These are phyloP conservation scores for Bradypodion pumilum DNA, from an alignment of 2,797 vertebrate genomes.

Conservation along the genomic window DNA sequence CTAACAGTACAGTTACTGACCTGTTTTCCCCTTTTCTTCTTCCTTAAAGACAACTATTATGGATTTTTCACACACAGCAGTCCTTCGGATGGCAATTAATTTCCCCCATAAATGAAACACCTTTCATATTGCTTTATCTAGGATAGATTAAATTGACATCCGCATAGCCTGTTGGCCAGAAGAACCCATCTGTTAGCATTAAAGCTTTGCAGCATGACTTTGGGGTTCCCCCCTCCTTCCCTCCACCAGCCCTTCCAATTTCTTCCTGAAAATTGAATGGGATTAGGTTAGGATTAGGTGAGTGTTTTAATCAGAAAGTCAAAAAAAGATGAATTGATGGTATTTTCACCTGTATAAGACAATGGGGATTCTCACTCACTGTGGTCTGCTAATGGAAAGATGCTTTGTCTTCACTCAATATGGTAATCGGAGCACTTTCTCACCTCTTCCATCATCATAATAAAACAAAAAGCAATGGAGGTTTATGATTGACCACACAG, in stretches of 20 bases:
- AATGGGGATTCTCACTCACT: constrained; percentile 41
- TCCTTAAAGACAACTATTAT: constrained; percentile 42
- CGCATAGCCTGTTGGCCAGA: constrained; percentile 32
- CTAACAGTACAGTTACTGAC: constrained; percentile 2
- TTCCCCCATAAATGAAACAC: constrained; percentile 74
- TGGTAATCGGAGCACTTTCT: constrained; percentile 35
- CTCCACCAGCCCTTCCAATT: constrained; percentile 44
- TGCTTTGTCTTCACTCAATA: constrained; percentile 25
- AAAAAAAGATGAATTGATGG: constrained; percentile 70
- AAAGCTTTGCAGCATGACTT: constrained; percentile 55
- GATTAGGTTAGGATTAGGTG: constrained; percentile 74
- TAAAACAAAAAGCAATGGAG: neutral
- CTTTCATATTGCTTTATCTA: constrained; percentile 73
- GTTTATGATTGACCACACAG: neutral
- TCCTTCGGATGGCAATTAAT: constrained; percentile 72
- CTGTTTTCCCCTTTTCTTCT: too few species aligned
- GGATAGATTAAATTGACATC: constrained; percentile 69
- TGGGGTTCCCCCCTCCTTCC: neutral
- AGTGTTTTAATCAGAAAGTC: constrained; percentile 73
- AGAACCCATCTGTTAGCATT: constrained; percentile 68
- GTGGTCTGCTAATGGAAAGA: constrained; percentile 31
- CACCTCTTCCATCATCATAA: constrained; percentile 37
- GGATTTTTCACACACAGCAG: constrained; percentile 61
- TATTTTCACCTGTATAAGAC: constrained; percentile 65
- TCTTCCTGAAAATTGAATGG: constrained; percentile 72